phyloP scores from a whole-genome alignment of 2,113 vertebrate species.

The Engraulis encrasicolus region DNA sequence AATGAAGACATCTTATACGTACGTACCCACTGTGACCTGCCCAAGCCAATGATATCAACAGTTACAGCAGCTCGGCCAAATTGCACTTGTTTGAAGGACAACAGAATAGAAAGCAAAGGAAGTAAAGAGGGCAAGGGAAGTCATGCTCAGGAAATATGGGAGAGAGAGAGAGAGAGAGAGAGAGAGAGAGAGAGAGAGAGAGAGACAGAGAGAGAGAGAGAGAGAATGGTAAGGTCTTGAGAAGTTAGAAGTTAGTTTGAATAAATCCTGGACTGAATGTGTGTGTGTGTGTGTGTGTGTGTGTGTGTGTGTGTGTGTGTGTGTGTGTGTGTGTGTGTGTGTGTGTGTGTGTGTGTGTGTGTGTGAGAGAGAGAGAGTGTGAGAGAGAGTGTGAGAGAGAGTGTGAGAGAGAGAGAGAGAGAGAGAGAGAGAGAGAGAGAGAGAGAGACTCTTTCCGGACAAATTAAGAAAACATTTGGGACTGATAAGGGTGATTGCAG shows the following conservation, averaged over 20 bases:
- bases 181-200: not conserved
- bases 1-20: not conserved
- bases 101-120: not conserved
- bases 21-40: no score
- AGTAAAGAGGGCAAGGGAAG: slow-evolving; percentile 3
- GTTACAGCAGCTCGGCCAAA: not conserved
- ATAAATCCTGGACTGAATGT: no score
- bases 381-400: no score
- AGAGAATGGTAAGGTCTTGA: no score
- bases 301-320: no score
- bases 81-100: not conserved
- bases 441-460: not conserved
- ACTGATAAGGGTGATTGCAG: not conserved
- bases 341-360: no score
- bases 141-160: not conserved
- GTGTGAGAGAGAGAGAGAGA: not conserved
- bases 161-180: not conserved
- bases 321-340: no score
- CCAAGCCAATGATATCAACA: not conserved
- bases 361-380: not conserved
- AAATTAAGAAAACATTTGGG: no score
- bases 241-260: no score
- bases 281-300: no score
- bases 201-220: not conserved
- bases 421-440: not conserved